Percentiles rank a stretch among this genome's conserved stretches.
Evolutionary conservation across 1,140 invertebrate species (phyloP).

Genomic region (Aricia agestis): DNA sequence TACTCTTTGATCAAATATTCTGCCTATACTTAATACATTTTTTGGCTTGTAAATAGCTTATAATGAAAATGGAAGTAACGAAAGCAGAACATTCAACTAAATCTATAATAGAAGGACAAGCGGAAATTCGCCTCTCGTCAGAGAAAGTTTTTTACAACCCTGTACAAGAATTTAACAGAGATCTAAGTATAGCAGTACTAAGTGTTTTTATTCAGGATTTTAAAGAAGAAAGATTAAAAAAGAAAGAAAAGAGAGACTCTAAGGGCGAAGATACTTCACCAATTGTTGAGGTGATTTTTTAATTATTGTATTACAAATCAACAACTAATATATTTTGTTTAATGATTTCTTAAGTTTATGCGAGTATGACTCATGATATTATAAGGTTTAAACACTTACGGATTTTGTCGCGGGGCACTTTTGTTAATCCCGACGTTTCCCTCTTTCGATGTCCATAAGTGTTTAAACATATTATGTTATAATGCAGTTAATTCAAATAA

Average conservation of each 20-base stretch:
- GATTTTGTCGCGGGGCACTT: too few species aligned
- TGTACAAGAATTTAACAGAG: constrained; percentile 97
- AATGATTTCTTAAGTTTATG: too few species aligned
- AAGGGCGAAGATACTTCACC: constrained; percentile 20
- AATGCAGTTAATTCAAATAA: too few species aligned
- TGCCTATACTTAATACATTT: background rate
- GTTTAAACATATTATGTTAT: too few species aligned
- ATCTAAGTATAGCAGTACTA: constrained; percentile 87
- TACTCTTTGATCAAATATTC: too few species aligned
- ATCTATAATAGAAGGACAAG: constrained; percentile 82
- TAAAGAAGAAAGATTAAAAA: constrained; percentile 39
- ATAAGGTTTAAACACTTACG: too few species aligned
- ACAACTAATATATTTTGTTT: too few species aligned
- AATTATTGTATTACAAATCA: background rate
- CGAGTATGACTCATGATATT: too few species aligned
- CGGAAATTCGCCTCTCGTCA: constrained; percentile 80
- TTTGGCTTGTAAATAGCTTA: constrained; percentile 28
- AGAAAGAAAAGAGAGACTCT: constrained; percentile 32
- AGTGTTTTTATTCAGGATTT: constrained; percentile 77
- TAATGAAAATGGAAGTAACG: constrained; percentile 49
- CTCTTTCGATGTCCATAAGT: too few species aligned
- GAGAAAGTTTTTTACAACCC: constrained; percentile 97
- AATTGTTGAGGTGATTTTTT: constrained; percentile 19
- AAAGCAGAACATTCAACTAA: constrained; percentile 30
- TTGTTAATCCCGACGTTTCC: too few species aligned